Conservation (phyloP, 2,113 vertebrate species). For the Gallinago undulata region DNA sequence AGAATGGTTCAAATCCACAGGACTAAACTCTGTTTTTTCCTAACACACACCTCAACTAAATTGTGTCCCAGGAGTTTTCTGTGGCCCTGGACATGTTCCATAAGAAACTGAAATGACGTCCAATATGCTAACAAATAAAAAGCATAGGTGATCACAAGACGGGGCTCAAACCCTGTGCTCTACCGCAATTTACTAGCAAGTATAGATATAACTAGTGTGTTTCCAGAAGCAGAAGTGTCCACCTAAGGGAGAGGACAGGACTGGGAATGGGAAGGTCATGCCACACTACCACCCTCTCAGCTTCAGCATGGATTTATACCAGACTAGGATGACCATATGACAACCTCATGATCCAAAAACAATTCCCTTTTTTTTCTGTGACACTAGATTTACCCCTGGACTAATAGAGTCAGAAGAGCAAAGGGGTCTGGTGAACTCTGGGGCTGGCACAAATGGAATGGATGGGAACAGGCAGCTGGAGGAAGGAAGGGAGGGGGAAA, state of each 20-base stretch:
- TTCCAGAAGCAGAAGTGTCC: neutral
- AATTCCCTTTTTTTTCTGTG: neutral
- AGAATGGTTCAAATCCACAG: neutral
- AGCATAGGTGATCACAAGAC: neutral
- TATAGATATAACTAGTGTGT: accelerated
- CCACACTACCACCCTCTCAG: neutral
- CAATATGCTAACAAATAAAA: neutral
- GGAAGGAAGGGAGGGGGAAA: neutral
- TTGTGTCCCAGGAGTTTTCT: neutral
- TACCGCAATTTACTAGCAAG: neutral
- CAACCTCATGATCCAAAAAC: neutral
- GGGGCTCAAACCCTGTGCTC: neutral
- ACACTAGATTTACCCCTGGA: neutral
- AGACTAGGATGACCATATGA: neutral
- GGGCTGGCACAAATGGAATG: neutral
- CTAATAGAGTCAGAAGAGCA: neutral
- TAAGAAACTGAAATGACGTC: neutral
- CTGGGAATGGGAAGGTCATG: neutral
- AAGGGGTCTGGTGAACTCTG: neutral
- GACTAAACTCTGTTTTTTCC: neutral
- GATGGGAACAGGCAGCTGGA: neutral
- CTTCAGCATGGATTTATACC: accelerated
- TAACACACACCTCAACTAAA: neutral
- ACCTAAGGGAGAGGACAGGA: neutral
- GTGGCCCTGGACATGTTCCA: neutral